Conservation (phyloP, 2,888 invertebrate species). For the Platynereis dumerilii region DNA sequence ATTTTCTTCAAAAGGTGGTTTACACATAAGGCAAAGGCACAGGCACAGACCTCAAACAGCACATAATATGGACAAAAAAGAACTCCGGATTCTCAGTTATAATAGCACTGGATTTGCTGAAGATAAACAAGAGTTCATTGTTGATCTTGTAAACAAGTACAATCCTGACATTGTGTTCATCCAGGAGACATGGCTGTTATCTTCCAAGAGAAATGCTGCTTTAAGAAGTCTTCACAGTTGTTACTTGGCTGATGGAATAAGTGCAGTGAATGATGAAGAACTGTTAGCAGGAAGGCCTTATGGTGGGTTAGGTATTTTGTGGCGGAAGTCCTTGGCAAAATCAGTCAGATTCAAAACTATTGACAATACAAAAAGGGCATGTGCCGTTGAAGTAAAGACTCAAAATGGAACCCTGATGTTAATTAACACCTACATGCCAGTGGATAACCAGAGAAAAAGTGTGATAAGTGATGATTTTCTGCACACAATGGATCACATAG, state of each 20-base stretch:
- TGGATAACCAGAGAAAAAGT: not conserved
- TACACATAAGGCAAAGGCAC: not conserved
- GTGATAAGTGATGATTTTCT: not conserved
- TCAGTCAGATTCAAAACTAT: not conserved
- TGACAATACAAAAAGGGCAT: not conserved
- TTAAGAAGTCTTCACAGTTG: not conserved
- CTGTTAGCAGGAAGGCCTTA: not conserved
- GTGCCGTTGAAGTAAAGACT: not conserved
- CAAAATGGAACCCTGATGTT: not conserved
- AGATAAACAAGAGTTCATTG: not conserved
- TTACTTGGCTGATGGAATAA: slow-evolving; percentile 1
- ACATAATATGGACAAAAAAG: not conserved
- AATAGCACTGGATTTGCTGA: slow-evolving; percentile 1
- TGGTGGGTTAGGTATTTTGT: slow-evolving; percentile 3
- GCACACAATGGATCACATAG: not conserved
- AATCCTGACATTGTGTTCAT: not conserved
- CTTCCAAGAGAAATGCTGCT: not conserved
- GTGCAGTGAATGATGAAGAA: not conserved
- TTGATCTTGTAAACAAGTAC: not conserved
- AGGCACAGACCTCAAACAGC: not conserved
- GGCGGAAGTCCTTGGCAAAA: not conserved
- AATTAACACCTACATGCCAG: not conserved
- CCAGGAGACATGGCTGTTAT: slow-evolving; percentile 4
- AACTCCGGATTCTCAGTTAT: not conserved
- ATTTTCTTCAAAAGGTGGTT: not conserved